Conservation (phyloP, 64 coral and sea anemone species). For the Platygyra sinensis region DNA sequence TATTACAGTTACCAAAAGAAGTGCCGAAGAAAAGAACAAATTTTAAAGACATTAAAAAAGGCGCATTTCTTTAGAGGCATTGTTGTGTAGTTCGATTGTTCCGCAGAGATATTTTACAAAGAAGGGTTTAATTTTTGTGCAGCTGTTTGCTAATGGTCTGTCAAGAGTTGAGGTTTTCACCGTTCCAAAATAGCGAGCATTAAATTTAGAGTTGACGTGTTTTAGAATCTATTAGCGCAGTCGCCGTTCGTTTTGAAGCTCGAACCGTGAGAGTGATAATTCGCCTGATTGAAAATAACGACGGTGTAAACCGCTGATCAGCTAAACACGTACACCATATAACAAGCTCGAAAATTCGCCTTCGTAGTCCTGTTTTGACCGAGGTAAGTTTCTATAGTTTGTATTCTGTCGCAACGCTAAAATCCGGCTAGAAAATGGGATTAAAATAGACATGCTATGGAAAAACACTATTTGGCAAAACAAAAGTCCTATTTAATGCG, state of each 20-base stretch:
- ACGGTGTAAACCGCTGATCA: constrained; percentile 33
- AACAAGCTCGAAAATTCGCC: constrained; percentile 25
- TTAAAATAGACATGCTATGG: constrained; percentile 28
- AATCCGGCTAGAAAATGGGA: neutral
- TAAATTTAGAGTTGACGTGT: constrained; percentile 19
- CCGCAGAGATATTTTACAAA: neutral
- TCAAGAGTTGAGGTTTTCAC: neutral
- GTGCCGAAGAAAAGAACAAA: constrained; percentile 7
- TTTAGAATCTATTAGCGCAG: constrained; percentile 27
- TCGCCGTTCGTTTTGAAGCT: constrained; percentile 48
- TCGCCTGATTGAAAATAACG: constrained; percentile 70
- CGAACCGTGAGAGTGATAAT: constrained; percentile 61
- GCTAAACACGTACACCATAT: constrained; percentile 8
- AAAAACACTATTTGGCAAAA: constrained; percentile 43
- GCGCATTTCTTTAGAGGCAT: neutral
- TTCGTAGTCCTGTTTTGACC: neutral
- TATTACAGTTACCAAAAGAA: neutral
- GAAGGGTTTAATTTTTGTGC: neutral
- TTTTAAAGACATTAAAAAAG: neutral
- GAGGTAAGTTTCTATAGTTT: neutral
- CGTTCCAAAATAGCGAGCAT: constrained; percentile 24
- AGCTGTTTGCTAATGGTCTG: constrained; percentile 11
- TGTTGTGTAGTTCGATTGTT: neutral
- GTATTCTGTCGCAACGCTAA: neutral
- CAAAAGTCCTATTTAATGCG: constrained; percentile 81